phyloP scores from a whole-genome alignment of 1,140 invertebrate genomes.

The Neoseiulus cucumeris region DNA sequence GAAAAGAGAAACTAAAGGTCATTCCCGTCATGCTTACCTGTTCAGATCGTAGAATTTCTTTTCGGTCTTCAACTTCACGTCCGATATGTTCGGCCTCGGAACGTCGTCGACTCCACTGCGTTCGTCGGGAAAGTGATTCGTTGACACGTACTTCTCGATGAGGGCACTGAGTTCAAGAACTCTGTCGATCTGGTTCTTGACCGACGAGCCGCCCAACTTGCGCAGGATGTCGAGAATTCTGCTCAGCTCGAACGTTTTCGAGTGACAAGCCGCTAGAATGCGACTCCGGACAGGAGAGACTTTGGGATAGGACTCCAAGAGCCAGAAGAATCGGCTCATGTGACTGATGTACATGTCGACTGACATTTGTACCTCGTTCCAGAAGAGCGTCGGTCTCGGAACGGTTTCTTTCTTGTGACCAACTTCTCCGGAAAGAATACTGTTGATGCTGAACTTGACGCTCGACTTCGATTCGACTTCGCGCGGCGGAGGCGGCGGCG shows the following conservation, averaged over 20 bases:
- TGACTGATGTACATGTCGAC: background rate
- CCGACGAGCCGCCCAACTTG: background rate
- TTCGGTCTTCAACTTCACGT: too few species aligned
- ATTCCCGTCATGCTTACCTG: too few species aligned
- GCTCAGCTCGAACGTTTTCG: background rate
- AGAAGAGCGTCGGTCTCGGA: background rate
- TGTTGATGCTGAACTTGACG: constrained; percentile 8
- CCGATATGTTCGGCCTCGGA: too few species aligned
- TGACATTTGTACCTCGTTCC: background rate
- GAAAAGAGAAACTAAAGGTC: too few species aligned
- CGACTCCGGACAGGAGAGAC: background rate
- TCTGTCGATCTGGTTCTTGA: background rate
- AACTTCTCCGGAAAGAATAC: background rate
- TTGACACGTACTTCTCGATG: background rate
- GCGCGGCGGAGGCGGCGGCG: too few species aligned
- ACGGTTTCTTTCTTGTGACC: background rate
- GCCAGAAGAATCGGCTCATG: constrained; percentile 1
- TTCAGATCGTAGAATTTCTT: too few species aligned
- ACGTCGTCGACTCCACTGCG: too few species aligned
- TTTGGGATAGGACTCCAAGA: background rate
- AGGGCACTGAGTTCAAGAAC: background rate
- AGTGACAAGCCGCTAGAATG: background rate
- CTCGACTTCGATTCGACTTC: too few species aligned
- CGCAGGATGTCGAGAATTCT: constrained; percentile 5
- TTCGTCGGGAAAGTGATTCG: background rate